phyloP scores from a whole-genome alignment of 2,888 invertebrate genomes.

The Alcis repandata region DNA sequence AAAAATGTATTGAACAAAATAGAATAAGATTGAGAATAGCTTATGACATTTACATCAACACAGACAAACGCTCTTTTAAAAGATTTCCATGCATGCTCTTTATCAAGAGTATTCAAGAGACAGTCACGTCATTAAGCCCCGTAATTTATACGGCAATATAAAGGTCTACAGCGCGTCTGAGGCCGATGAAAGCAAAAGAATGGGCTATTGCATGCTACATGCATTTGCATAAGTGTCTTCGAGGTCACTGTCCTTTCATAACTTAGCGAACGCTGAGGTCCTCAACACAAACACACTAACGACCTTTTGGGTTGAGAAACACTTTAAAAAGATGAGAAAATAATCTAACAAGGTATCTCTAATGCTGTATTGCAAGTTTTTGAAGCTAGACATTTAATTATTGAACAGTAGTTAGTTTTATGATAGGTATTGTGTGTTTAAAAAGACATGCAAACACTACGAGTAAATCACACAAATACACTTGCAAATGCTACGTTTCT shows the following conservation, averaged over 20 bases:
- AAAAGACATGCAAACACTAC: slow-evolving; percentile 16
- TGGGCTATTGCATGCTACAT: slow-evolving; percentile 67
- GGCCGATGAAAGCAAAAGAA: slow-evolving; percentile 69
- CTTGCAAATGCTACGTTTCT: slow-evolving; percentile 31
- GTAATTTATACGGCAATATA: slow-evolving; percentile 30
- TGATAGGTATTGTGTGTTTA: slow-evolving; percentile 3
- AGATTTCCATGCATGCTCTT: not conserved
- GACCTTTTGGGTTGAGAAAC: slow-evolving; percentile 36
- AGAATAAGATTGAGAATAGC: no score
- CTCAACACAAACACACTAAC: slow-evolving; percentile 38
- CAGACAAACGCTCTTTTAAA: slow-evolving; percentile 9
- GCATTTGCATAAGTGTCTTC: slow-evolving; percentile 74
- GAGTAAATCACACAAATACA: not conserved
- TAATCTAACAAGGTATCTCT: not conserved
- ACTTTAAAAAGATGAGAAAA: slow-evolving; percentile 9
- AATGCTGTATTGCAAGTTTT: slow-evolving; percentile 1
- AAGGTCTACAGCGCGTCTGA: slow-evolving; percentile 26
- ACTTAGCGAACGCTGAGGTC: slow-evolving; percentile 52
- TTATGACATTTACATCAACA: not conserved
- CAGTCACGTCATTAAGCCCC: slow-evolving; percentile 21
- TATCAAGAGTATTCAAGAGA: slow-evolving; percentile 8
- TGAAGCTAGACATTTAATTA: not conserved
- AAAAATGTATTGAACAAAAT: not conserved
- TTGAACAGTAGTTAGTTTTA: slow-evolving; percentile 6
- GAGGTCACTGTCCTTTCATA: slow-evolving; percentile 73